Conservation (phyloP, 2,888 invertebrate genomes). For the Periphyllus acericola region DNA sequence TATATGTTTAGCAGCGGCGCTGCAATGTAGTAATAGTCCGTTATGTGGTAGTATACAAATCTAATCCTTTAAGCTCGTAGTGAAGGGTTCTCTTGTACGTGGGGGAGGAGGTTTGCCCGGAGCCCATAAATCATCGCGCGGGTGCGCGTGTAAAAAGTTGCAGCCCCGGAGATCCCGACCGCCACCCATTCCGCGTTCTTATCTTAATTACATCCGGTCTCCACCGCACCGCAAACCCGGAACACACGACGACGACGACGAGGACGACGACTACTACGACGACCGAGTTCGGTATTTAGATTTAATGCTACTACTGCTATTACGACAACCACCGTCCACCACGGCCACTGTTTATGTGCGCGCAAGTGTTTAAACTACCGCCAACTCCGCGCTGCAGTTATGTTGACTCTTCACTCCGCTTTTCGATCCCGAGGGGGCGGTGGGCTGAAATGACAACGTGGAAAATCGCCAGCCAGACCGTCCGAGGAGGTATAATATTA, state of each 20-base stretch:
- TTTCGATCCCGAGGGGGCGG: background rate
- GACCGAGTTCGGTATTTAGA: conserved; percentile 23
- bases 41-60: conserved; percentile 16
- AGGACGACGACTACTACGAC: background rate
- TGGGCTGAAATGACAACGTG: background rate
- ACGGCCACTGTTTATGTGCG: background rate
- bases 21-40: background rate
- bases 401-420: too few relatives aligned
- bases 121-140: conserved; percentile 57
- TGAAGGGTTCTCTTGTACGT: conserved; percentile 22
- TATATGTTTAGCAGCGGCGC: too few relatives aligned
- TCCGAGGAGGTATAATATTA: background rate
- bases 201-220: conserved; percentile 61
- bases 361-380: background rate
- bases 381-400: background rate
- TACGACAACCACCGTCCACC: background rate
- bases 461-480: background rate
- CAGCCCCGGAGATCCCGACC: background rate
- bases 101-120: conserved; percentile 23
- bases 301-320: background rate
- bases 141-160: conserved; percentile 43
- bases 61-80: conserved; percentile 50
- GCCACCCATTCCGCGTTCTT: conserved; percentile 48
- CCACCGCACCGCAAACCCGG: conserved; percentile 18
- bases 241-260: background rate